Conservation (phyloP, 2,888 invertebrate genomes). For the Phaedon cochleariae region DNA sequence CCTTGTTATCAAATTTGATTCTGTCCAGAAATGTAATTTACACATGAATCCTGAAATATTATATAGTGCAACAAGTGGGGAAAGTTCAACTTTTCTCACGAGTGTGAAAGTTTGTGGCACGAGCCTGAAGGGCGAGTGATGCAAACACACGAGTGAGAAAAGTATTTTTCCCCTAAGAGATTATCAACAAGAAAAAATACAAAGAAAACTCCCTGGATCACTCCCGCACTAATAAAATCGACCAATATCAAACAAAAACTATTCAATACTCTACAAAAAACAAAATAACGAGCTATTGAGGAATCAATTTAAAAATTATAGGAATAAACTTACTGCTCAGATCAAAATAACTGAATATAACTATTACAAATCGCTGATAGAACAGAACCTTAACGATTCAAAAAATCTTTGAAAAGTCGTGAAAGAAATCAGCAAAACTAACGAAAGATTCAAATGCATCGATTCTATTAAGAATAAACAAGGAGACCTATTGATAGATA, state of each 20-base stretch:
- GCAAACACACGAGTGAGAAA: too few relatives aligned
- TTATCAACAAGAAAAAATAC: constrained; percentile 7
- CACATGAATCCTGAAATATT: too few relatives aligned
- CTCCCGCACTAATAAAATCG: not conserved
- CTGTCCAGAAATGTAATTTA: too few relatives aligned
- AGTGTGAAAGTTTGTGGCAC: too few relatives aligned
- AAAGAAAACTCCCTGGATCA: constrained; percentile 2
- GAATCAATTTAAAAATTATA: not conserved
- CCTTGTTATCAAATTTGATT: too few relatives aligned
- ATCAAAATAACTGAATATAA: not conserved
- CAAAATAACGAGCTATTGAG: not conserved
- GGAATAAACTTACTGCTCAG: not conserved
- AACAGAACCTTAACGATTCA: not conserved
- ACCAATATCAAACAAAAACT: constrained; percentile 3
- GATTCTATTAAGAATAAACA: constrained; percentile 10
- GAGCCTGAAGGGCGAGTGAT: too few relatives aligned
- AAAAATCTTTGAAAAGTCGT: not conserved
- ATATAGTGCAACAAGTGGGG: too few relatives aligned
- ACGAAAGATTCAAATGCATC: not conserved
- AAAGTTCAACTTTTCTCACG: too few relatives aligned
- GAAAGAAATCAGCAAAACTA: not conserved
- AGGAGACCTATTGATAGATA: constrained; percentile 1
- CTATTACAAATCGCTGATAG: not conserved
- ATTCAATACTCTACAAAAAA: not conserved
- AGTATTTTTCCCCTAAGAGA: too few relatives aligned